phyloP scores from a whole-genome alignment of 2,113 vertebrate genomes.

The Orcinus orca region DNA sequence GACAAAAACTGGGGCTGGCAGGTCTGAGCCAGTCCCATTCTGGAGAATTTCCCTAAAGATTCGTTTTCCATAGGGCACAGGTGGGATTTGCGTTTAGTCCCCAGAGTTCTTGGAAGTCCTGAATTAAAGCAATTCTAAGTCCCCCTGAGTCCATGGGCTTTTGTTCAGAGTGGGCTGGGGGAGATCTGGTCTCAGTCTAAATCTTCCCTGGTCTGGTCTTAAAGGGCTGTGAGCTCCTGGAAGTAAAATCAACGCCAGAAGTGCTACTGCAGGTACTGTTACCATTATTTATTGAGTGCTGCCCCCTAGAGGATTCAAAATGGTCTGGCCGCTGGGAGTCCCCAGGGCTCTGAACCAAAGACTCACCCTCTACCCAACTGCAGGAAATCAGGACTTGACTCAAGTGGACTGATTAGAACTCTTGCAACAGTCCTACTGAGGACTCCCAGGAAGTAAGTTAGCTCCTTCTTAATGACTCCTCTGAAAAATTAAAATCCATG shows the following conservation, averaged over 20 bases:
- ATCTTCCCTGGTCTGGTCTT: background rate
- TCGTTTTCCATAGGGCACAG: background rate
- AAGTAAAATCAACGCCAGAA: background rate
- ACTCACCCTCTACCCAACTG: background rate
- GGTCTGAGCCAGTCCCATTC: constrained; percentile 42
- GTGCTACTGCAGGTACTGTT: background rate
- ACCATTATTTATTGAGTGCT: constrained; percentile 78
- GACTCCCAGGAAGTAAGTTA: constrained; percentile 5
- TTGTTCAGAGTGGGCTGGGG: background rate
- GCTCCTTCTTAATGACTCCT: background rate
- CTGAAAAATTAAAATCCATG: constrained; percentile 1
- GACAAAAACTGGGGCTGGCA: background rate
- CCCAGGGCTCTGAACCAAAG: background rate
- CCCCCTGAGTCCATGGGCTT: background rate
- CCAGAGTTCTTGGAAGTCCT: constrained; percentile 21
- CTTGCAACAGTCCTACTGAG: background rate
- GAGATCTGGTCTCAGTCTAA: background rate
- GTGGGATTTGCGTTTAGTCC: constrained; percentile 3
- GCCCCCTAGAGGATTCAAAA: constrained; percentile 71
- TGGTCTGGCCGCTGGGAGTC: background rate
- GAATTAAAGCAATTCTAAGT: background rate
- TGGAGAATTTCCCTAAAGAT: constrained; percentile 55
- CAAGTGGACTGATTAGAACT: background rate
- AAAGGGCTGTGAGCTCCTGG: background rate
- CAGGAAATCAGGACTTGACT: background rate